Base-by-base conservation (phyloP, 2,797 vertebrate genomes). In the Echeneis naucrates region DNA sequence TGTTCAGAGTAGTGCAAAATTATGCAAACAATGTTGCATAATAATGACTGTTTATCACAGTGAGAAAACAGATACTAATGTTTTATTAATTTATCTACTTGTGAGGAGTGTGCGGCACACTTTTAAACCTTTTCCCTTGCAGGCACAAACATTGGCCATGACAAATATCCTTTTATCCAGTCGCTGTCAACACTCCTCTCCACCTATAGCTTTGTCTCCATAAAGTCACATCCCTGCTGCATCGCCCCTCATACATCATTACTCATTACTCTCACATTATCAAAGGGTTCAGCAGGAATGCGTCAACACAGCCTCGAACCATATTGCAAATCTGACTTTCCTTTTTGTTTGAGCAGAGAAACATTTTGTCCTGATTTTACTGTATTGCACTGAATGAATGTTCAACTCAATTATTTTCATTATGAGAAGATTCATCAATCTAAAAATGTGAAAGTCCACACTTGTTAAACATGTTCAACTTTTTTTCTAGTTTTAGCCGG, bases 81-180 rank as follows among this genome's bases (percentile, higher is more conserved):
- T 77, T 82, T 84, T 75, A 86, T 87, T 88, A 82, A 88, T 82
- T 59, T 70, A 24, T 63, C 68, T 61, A 45, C 54, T 64, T 69
- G 53, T 64, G 62, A 68, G 59, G 9, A 10, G 60, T 54, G 27
- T 16, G 2, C 19, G 13, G 27, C 69, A 51, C 45, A 64, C 55
- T 69, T 82, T 50, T 48, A 58, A 81, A 55, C 26, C 47, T 37
- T 64, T 53, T 33, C 51, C 42, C 51, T 61, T 64, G 14, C 10
- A 12, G 42, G 38, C 30, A 52, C 51, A 51, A 68, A 42, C 24
- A 24, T 69, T 45, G 50, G 48, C 66, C 52, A 54, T 50, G n/a
- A 75, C 26, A 63, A 17, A 48, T 58, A 57, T 59, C 44, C 10
- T 60, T 13, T 57, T 40, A 53, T 70, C 40, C 64, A 50, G 42